A percentile compares a stretch with the other conserved stretches of the same genome.
These are phyloP conservation scores for Slavum lentiscoides DNA, from an alignment of 2,888 invertebrate species.

Conservation along the genomic window DNA sequence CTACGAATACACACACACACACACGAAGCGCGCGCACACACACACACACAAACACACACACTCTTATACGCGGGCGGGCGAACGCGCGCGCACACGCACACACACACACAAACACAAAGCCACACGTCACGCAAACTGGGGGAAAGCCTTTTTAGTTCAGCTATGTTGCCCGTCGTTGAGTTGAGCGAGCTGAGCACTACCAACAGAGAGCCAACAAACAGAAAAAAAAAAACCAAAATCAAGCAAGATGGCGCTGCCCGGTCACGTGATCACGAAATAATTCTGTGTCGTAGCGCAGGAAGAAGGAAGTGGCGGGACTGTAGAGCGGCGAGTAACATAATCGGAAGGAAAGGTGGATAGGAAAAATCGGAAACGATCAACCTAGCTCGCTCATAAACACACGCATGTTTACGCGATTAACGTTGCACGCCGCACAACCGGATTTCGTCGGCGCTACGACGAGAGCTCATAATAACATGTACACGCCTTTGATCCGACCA, in stretches of 20 bases:
- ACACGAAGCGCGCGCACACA: constrained; percentile 7
- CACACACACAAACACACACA: constrained; percentile 54
- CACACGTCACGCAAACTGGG: constrained; percentile 55
- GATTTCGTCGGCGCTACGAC: background rate
- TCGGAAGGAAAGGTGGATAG: constrained; percentile 36
- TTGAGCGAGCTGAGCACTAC: constrained; percentile 60
- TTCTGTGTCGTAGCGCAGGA: constrained; percentile 53
- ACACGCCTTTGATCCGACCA: no score
- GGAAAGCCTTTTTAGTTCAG: constrained; percentile 49
- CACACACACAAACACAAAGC: constrained; percentile 35
- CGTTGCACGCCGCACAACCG: no score
- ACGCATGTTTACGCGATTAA: background rate
- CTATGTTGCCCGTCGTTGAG: constrained; percentile 57
- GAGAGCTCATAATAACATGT: no score
- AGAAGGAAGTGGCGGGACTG: constrained; percentile 46
- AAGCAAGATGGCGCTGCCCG: constrained; percentile 64
- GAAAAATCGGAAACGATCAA: constrained; percentile 27
- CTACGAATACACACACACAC: constrained; percentile 22
- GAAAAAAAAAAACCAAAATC: constrained; percentile 63
- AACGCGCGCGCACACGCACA: background rate
- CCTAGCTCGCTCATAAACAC: background rate
- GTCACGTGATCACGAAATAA: constrained; percentile 64
- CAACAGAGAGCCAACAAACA: constrained; percentile 63
- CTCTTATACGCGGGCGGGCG: constrained; percentile 52
- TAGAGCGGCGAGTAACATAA: background rate